Conservation (phyloP, 2,888 invertebrate species). For the Tigriopus californicus region DNA sequence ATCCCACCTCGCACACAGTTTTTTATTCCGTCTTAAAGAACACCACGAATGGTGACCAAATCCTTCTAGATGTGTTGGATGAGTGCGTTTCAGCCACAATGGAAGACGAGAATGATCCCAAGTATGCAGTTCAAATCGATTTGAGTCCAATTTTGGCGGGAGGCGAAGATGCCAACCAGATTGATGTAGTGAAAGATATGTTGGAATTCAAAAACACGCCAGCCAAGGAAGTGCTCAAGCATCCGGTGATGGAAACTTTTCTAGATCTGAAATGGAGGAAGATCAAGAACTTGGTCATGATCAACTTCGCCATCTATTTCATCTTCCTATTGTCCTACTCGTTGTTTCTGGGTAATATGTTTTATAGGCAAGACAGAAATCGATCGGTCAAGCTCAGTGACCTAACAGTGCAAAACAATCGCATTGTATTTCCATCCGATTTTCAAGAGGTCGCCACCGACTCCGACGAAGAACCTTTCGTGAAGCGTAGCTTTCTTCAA, state of each 20-base stretch:
- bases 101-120: neutral
- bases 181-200: neutral
- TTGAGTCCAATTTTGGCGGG: neutral
- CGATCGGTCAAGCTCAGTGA: neutral
- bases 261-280: conserved; percentile 5
- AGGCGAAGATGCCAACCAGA: neutral
- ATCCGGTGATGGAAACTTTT: neutral
- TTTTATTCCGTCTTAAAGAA: neutral
- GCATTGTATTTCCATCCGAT: neutral
- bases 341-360: conserved; percentile 2
- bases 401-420: neutral
- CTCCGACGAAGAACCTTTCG: neutral
- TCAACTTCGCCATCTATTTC: conserved; percentile 2
- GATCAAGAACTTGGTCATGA: neutral
- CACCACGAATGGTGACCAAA: neutral
- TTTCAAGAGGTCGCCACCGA: neutral
- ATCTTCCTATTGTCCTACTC: neutral
- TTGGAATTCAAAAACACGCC: neutral
- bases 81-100: neutral
- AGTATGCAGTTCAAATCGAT: neutral
- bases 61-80: neutral
- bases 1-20: neutral
- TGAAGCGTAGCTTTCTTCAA: neutral
- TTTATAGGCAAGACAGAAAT: neutral
- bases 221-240: neutral